Evolutionary conservation across 2,797 vertebrate species (phyloP).

Genomic region (Adrianichthys oophorus): DNA sequence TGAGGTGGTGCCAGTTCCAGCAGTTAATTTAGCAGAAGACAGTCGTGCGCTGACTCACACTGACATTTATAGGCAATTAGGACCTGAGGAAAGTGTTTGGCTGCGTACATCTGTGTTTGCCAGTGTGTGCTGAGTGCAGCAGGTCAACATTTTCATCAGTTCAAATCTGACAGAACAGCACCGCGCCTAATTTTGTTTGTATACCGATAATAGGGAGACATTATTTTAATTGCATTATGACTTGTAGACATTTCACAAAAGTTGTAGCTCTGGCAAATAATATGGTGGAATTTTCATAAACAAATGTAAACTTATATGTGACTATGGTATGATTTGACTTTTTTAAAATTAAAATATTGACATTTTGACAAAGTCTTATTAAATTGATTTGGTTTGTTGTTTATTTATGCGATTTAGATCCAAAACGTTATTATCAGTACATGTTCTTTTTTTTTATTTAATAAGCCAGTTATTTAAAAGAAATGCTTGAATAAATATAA

Average conservation of each 20-base stretch:
- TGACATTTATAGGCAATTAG: conserved; percentile 98
- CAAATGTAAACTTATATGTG: neutral
- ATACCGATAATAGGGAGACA: conserved; percentile 48
- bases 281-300: neutral
- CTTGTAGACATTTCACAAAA: conserved; percentile 36
- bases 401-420: too few relatives aligned
- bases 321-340: neutral
- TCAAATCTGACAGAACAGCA: conserved; percentile 41
- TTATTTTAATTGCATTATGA: conserved; percentile 52
- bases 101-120: conserved; percentile 23
- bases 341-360: too few relatives aligned
- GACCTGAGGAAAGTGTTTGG: conserved; percentile 53
- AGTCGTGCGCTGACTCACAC: conserved; percentile 82
- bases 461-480: too few relatives aligned
- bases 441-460: too few relatives aligned
- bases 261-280: neutral
- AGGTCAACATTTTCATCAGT: conserved; percentile 56
- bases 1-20: conserved; percentile 84
- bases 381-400: too few relatives aligned
- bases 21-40: conserved; percentile 89
- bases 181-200: conserved; percentile 50
- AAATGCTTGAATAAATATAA: too few relatives aligned
- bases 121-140: conserved; percentile 18
- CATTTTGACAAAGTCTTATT: too few relatives aligned
- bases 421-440: too few relatives aligned